Evolutionary conservation across 2,888 invertebrate genomes (phyloP).

Genomic region (Drosophila stalkeri): DNA sequence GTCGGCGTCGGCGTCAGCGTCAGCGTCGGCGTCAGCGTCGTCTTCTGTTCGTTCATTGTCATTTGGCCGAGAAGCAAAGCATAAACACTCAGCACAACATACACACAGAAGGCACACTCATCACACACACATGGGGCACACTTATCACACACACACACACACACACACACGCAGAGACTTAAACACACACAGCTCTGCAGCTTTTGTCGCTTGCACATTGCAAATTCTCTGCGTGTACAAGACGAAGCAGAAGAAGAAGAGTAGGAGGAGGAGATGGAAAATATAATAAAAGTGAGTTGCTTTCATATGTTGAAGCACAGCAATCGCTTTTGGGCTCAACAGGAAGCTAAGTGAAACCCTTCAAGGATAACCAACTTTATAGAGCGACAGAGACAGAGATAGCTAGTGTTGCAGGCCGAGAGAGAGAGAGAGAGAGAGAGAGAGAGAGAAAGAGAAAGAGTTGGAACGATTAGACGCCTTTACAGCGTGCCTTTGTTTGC

Average conservation of each 20-base stretch:
- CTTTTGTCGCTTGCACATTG: conserved; percentile 47
- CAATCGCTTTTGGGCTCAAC: conserved; percentile 22
- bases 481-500: conserved; percentile 29
- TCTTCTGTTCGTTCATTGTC: conserved; percentile 62
- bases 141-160: conserved; percentile 10
- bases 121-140: neutral
- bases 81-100: conserved; percentile 35
- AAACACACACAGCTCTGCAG: conserved; percentile 34
- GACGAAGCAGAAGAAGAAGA: conserved; percentile 7
- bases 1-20: neutral
- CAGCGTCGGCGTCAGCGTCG: conserved; percentile 7
- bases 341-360: conserved; percentile 55
- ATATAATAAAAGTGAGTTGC: conserved; percentile 25
- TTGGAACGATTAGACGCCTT: neutral
- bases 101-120: neutral
- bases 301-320: conserved; percentile 40
- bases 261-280: conserved; percentile 6
- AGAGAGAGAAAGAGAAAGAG: neutral
- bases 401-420: neutral
- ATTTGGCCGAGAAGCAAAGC: conserved; percentile 38
- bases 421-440: neutral
- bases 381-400: neutral
- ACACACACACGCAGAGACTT: conserved; percentile 9
- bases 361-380: conserved; percentile 44
- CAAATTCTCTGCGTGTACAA: conserved; percentile 45